These are phyloP conservation scores for Apocrypta bakeri DNA, from an alignment of 1,140 invertebrate genomes.

Conservation along the genomic window DNA sequence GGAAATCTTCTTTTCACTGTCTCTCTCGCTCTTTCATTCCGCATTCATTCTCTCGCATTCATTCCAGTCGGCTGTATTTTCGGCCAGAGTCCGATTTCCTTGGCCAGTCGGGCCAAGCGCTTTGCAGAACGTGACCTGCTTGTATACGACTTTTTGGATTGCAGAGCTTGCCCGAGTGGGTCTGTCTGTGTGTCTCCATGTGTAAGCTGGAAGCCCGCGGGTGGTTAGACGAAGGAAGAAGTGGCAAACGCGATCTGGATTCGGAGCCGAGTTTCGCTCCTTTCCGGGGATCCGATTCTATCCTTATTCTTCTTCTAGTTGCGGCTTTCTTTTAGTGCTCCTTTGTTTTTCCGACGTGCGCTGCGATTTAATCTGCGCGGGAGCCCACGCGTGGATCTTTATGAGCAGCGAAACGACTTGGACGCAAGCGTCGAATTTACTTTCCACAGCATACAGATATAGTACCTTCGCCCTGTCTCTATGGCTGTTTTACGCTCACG, in stretches of 20 bases:
- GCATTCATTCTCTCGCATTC: background rate
- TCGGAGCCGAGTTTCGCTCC: background rate
- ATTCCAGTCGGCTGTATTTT: background rate
- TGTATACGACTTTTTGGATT: background rate
- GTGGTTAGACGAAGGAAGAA: background rate
- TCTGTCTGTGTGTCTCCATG: too few relatives aligned
- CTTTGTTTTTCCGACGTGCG: slow-evolving; percentile 28
- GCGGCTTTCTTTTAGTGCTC: background rate
- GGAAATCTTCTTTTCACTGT: slow-evolving; percentile 12
- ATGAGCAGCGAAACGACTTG: slow-evolving; percentile 20
- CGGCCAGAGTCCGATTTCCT: slow-evolving; percentile 10
- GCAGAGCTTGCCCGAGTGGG: too few relatives aligned
- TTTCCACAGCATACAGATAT: background rate
- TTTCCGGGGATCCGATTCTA: background rate
- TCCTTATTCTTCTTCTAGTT: background rate
- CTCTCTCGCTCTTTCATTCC: background rate
- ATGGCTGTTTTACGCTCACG: too few relatives aligned
- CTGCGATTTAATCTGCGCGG: slow-evolving; percentile 39
- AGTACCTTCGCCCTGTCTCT: too few relatives aligned
- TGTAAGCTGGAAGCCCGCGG: too few relatives aligned
- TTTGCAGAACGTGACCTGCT: slow-evolving; percentile 44
- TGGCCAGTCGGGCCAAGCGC: background rate
- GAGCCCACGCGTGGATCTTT: slow-evolving; percentile 14
- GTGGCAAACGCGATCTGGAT: background rate
- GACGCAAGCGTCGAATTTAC: slow-evolving; percentile 15